Evolutionary conservation across 2,113 vertebrate genomes (phyloP).

Genomic region (Phaethornis superciliosus): DNA sequence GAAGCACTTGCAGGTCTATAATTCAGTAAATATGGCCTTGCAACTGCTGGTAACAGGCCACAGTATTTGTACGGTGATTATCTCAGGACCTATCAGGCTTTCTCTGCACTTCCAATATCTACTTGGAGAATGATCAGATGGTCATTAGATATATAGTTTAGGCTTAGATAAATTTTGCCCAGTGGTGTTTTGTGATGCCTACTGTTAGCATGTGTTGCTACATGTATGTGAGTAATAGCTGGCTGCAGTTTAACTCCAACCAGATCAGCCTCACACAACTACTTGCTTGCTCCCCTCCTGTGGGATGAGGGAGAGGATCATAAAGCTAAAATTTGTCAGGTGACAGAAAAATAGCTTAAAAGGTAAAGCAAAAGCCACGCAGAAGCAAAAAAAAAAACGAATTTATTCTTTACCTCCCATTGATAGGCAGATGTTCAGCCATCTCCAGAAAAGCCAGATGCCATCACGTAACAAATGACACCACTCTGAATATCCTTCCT

Average conservation of each 20-base stretch:
- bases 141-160: background rate
- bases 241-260: background rate
- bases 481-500: accelerated
- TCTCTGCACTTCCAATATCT: background rate
- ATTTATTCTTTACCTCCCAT: background rate
- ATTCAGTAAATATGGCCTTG: background rate
- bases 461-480: accelerated
- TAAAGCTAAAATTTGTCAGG: accelerated
- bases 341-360: background rate
- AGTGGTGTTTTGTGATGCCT: background rate
- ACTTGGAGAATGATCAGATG: background rate
- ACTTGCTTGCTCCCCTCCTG: accelerated
- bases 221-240: background rate
- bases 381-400: background rate
- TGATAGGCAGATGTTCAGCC: background rate
- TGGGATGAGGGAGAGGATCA: background rate
- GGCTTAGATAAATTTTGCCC: background rate
- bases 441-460: background rate
- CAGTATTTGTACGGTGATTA: background rate
- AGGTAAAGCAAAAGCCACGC: background rate
- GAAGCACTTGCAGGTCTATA: background rate
- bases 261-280: background rate
- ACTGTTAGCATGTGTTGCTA: background rate
- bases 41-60: background rate
- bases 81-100: background rate